Base-by-base conservation (phyloP, 1,140 invertebrate genomes). In the Philaenus spumarius region DNA sequence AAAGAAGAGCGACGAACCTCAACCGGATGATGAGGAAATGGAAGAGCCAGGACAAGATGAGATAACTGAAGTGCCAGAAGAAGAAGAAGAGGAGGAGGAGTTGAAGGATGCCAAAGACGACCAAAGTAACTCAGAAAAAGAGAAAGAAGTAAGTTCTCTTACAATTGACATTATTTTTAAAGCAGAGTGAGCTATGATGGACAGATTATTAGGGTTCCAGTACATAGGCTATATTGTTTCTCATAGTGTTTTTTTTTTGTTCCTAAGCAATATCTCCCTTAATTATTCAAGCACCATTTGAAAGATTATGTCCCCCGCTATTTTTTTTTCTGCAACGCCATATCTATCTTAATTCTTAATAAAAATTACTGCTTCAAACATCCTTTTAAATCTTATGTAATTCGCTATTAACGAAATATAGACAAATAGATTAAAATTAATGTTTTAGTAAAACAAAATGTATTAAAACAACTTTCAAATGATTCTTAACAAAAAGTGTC, bases 1-100 rank as follows among this genome's bases (percentile, higher is more conserved):
- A 53, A 86, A 79, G 74, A 87, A 82, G 72, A 84, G 80, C 58
- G 80, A 84, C 71, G 78, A 73, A 58, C 54, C 69, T 34, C 70
- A 71, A 43, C 73, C 76, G 43, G 79, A 82, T 69, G 73, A 71
- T 24, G n/a, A n/a, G n/a, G 58, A 62, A 17, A 58, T 64, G 14
- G 67, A 67, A 39, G 45, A 60, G 12, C 52, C 62, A 35, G 64
- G 72, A 2, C 75, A 77, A 47, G 69, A 53, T 2, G 22, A 43
- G 22, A 58, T 63, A 23, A 51, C 58, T 35, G 62, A 56, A 37
- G 53, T 52, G 37, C 40, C 40, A 42, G 55, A 65, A 30, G 60
- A 66, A 59, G 60, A 67, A 11, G 65, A 65, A 30, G 50, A 62
- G 40, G 42, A 46, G 22, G 61, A 69, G 43, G 63, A 64, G 26